Conservation (phyloP, 2,888 invertebrate genomes). For the Lepidochitona cinerea region DNA sequence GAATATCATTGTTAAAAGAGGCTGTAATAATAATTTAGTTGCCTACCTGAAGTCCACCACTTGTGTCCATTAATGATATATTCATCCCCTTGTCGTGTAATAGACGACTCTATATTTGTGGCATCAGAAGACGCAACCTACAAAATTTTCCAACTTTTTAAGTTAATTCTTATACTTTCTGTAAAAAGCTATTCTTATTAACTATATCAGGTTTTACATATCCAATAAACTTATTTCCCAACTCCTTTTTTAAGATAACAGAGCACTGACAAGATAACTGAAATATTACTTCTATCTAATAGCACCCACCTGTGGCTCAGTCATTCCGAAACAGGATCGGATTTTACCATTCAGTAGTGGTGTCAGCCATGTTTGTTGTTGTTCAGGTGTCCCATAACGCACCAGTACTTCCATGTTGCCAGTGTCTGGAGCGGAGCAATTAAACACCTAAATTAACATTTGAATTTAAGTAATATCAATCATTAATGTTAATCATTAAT, state of each 20-base stretch:
- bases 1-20: background rate
- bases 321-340: conserved; percentile 71
- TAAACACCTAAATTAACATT: conserved; percentile 71
- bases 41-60: conserved; percentile 72
- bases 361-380: conserved; percentile 67
- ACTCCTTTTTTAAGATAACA: too few relatives aligned
- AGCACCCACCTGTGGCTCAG: conserved; percentile 63
- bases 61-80: conserved; percentile 72
- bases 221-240: too few relatives aligned
- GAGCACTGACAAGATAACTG: background rate
- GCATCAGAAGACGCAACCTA: conserved; percentile 73
- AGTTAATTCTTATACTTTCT: too few relatives aligned
- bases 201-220: too few relatives aligned
- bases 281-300: too few relatives aligned
- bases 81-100: conserved; percentile 66
- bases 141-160: too few relatives aligned
- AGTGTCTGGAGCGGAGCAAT: conserved; percentile 73
- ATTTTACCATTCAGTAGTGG: conserved; percentile 70
- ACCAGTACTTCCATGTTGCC: conserved; percentile 73
- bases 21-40: background rate
- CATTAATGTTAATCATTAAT: too few relatives aligned
- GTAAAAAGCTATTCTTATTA: too few relatives aligned
- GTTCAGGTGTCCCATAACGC: conserved; percentile 70
- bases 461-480: too few relatives aligned
- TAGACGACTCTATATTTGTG: conserved; percentile 72